These are phyloP conservation scores for Conger conger DNA, from an alignment of 2,113 vertebrate species.

Conservation along the genomic window DNA sequence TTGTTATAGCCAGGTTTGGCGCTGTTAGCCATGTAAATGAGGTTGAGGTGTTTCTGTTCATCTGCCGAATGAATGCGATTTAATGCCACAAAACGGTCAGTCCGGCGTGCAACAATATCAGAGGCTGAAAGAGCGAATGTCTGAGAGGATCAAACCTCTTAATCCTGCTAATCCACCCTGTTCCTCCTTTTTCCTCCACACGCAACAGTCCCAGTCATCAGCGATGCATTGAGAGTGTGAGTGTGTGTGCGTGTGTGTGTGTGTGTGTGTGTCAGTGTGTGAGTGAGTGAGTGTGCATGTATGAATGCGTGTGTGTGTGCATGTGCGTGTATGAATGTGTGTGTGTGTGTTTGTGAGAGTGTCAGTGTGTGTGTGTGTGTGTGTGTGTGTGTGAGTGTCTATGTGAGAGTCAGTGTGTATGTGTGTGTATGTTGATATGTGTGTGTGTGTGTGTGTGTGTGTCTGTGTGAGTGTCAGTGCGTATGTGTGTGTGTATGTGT, in stretches of 20 bases:
- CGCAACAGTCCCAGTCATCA: not conserved
- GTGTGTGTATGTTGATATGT: not conserved
- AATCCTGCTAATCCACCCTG: conserved; percentile 36
- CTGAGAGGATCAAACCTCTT: conserved; percentile 14
- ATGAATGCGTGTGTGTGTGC: not conserved
- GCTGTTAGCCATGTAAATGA: too few species aligned
- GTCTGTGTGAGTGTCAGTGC: not conserved
- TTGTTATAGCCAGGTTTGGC: too few species aligned
- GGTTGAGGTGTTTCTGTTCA: too few species aligned
- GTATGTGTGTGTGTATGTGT: not conserved
- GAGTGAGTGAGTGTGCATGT: not conserved
- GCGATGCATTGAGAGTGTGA: not conserved
- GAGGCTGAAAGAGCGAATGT: conserved; percentile 11
- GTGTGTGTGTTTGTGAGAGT: not conserved
- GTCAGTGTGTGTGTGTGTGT: not conserved
- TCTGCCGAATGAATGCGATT: too few species aligned
- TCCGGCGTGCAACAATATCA: conserved; percentile 20
- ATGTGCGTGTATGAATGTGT: not conserved
- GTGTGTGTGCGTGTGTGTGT: not conserved
- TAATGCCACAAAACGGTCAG: not conserved
- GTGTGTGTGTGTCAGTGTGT: not conserved
- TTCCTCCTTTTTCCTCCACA: conserved; percentile 30
- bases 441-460: not conserved
- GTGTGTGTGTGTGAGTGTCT: not conserved
- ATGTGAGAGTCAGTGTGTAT: not conserved